These are phyloP conservation scores for Exaiptasia diaphana DNA, from an alignment of 64 coral and sea anemone species.

Conservation along the genomic window DNA sequence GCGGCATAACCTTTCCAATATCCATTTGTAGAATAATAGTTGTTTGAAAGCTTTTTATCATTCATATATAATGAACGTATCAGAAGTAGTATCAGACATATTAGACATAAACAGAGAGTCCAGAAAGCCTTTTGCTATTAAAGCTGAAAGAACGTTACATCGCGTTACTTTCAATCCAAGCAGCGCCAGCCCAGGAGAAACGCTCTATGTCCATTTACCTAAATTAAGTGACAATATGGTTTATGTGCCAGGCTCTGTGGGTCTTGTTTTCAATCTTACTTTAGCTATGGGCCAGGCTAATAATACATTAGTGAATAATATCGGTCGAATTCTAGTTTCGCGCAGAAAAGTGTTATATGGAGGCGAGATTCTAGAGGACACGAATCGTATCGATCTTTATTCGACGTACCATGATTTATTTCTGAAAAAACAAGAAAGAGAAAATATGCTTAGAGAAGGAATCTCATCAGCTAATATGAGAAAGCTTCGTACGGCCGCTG, in stretches of 20 bases:
- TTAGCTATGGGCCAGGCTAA: neutral
- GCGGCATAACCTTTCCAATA: no score
- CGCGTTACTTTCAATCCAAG: neutral
- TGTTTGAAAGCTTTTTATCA: no score
- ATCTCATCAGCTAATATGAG: neutral
- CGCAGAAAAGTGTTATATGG: neutral
- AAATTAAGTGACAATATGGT: conserved; percentile 2
- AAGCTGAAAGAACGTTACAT: neutral
- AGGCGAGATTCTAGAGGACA: neutral
- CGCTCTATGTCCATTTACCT: conserved; percentile 5
- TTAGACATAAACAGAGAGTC: neutral
- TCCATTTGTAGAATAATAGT: no score
- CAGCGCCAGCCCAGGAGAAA: conserved; percentile 15
- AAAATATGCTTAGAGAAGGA: neutral
- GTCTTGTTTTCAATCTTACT: neutral
- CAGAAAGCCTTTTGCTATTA: neutral
- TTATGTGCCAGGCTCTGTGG: neutral
- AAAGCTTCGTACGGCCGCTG: conserved; percentile 1
- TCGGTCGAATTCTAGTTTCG: neutral
- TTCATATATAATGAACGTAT: neutral
- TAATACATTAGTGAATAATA: conserved; percentile 6
- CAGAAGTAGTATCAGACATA: neutral
- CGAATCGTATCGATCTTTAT: neutral
- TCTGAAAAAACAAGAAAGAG: neutral
- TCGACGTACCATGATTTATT: neutral